phyloP scores from a whole-genome alignment of 2,888 invertebrate species.

The Stictocephala bisonia region DNA sequence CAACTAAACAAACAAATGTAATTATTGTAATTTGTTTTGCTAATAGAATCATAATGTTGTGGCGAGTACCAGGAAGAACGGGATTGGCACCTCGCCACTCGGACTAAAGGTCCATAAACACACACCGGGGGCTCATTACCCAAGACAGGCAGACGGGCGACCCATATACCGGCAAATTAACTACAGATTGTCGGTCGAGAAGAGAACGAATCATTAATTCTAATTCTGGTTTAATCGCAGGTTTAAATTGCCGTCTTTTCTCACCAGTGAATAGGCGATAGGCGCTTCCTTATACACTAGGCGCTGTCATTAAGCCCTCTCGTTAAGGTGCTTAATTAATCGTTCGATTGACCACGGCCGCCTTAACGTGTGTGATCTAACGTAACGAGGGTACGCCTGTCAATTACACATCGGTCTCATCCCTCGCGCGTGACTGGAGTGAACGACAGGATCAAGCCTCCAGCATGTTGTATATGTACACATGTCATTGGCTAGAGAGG shows the following conservation, averaged over 20 bases:
- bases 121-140: conserved; percentile 27
- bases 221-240: conserved; percentile 41
- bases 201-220: conserved; percentile 34
- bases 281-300: conserved; percentile 42
- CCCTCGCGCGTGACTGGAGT: neutral
- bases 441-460: no score
- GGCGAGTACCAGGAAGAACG: no score
- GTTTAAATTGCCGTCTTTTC: conserved; percentile 39
- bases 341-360: conserved; percentile 37
- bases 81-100: no score
- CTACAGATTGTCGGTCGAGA: conserved; percentile 30
- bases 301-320: conserved; percentile 32
- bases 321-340: conserved; percentile 29
- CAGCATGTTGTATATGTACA: no score
- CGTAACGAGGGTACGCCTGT: conserved; percentile 33
- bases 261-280: conserved; percentile 41
- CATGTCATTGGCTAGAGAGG: no score
- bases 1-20: no score
- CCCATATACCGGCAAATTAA: conserved; percentile 41
- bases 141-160: neutral
- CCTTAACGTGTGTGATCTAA: conserved; percentile 38
- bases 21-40: no score
- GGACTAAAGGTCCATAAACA: no score
- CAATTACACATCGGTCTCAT: conserved; percentile 34
- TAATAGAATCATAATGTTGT: no score